phyloP scores from a whole-genome alignment of 53 echinoderm and acorn worm genomes.

The Crossaster papposus region DNA sequence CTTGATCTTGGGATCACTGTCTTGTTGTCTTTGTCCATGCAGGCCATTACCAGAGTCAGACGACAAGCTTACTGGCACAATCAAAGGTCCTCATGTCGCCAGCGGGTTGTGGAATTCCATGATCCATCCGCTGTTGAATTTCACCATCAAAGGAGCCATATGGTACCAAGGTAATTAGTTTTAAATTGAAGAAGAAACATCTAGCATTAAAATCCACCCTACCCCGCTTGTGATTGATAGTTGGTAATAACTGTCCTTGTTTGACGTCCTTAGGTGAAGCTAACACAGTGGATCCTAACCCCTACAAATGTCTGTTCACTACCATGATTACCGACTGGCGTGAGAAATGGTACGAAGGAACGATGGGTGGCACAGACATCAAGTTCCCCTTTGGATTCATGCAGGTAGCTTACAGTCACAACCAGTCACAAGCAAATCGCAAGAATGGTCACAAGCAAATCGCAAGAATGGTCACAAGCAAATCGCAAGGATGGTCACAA shows the following conservation, averaged over 20 bases:
- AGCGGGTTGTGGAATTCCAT: conserved; percentile 88
- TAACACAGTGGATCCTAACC: conserved; percentile 64
- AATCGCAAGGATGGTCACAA: too few species aligned
- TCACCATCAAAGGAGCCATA: conserved; percentile 93
- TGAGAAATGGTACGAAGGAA: conserved; percentile 74
- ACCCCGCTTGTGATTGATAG: too few species aligned
- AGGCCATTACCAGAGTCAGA: conserved; percentile 8
- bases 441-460: too few species aligned
- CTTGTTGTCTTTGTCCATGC: background rate
- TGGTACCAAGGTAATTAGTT: conserved; percentile 85
- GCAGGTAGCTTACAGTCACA: conserved; percentile 86
- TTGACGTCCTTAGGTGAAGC: conserved; percentile 69
- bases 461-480: too few species aligned
- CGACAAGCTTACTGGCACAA: background rate
- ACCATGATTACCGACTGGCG: conserved; percentile 92
- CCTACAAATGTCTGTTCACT: conserved; percentile 85
- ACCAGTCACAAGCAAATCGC: too few species aligned
- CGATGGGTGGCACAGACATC: conserved; percentile 64
- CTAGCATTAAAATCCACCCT: too few species aligned
- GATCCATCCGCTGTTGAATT: conserved; percentile 92
- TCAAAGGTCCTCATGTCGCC: conserved; percentile 50
- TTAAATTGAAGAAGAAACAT: background rate
- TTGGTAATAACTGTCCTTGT: background rate
- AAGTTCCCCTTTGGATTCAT: conserved; percentile 95
- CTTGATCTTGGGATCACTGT: too few species aligned